phyloP scores from a whole-genome alignment of 2,113 vertebrate species.

The rat (Rattus norvegicus) region DNA sequence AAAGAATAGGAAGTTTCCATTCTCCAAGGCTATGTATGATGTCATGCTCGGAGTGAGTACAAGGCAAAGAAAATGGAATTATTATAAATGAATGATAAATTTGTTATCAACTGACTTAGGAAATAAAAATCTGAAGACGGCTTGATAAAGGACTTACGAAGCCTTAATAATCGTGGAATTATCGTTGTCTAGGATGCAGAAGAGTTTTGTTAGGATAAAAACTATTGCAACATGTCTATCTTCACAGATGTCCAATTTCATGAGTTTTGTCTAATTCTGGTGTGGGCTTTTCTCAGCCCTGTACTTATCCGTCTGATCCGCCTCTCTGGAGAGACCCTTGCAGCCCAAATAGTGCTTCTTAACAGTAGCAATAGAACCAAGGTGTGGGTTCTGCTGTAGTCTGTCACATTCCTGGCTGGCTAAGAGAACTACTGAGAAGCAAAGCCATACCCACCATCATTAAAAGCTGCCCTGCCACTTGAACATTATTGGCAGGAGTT shows the following conservation, averaged over 20 bases:
- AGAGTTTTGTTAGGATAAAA: not conserved
- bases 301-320: not conserved
- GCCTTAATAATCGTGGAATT: not conserved
- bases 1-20: conserved; percentile 65
- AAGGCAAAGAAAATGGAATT: conserved; percentile 55
- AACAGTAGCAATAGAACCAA: not conserved
- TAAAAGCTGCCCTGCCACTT: not conserved
- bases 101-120: conserved; percentile 58
- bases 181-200: not conserved
- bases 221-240: not conserved
- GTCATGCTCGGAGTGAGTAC: conserved; percentile 59
- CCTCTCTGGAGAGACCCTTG: not conserved
- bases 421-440: not conserved
- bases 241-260: not conserved
- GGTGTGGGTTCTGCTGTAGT: not conserved
- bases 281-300: not conserved
- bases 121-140: conserved; percentile 65
- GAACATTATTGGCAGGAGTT: not conserved
- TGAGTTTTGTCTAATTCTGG: not conserved
- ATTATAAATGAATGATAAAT: conserved; percentile 13
- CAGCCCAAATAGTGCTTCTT: not conserved
- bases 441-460: not conserved
- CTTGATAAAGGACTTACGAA: conserved; percentile 44
- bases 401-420: not conserved
- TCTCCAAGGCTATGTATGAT: conserved; percentile 62